Percentiles rank a stretch among this genome's conserved stretches.
Evolutionary conservation across 2,113 vertebrate species (phyloP).

Genomic region (Mormyrus iriodes): DNA sequence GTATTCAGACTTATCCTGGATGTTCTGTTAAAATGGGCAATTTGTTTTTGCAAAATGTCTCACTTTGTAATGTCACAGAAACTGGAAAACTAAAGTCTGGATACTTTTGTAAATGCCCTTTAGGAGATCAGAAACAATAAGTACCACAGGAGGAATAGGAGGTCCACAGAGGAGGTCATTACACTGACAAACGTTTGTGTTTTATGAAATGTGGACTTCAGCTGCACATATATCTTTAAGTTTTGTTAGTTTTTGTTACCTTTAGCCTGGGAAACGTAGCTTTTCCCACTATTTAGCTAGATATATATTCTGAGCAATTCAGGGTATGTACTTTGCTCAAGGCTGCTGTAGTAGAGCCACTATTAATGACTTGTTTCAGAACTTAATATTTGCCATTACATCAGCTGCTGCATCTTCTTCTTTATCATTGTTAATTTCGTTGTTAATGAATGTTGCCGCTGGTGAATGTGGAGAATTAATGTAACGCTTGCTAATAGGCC

Average conservation of each 20-base stretch:
- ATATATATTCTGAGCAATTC: neutral
- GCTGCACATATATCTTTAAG: neutral
- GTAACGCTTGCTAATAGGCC: neutral
- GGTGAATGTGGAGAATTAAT: neutral
- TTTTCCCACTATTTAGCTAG: neutral
- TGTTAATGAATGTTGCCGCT: neutral
- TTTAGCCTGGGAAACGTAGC: neutral
- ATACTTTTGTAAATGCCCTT: neutral
- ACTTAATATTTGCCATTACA: neutral
- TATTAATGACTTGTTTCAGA: neutral
- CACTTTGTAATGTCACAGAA: neutral
- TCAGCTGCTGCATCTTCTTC: neutral
- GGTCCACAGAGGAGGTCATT: neutral
- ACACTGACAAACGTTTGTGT: neutral
- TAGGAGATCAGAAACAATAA: neutral
- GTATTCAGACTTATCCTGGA: neutral
- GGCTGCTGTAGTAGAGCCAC: neutral
- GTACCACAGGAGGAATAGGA: neutral
- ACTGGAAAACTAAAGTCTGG: neutral
- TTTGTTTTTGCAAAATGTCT: neutral
- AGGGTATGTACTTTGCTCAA: neutral
- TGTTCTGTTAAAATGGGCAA: neutral
- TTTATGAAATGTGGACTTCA: neutral
- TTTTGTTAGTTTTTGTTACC: neutral
- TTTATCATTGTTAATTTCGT: neutral